A percentile compares a stretch with the other conserved stretches of the same genome.
phyloP scores from a whole-genome alignment of 2,113 vertebrate genomes.

The Sander vitreus region DNA sequence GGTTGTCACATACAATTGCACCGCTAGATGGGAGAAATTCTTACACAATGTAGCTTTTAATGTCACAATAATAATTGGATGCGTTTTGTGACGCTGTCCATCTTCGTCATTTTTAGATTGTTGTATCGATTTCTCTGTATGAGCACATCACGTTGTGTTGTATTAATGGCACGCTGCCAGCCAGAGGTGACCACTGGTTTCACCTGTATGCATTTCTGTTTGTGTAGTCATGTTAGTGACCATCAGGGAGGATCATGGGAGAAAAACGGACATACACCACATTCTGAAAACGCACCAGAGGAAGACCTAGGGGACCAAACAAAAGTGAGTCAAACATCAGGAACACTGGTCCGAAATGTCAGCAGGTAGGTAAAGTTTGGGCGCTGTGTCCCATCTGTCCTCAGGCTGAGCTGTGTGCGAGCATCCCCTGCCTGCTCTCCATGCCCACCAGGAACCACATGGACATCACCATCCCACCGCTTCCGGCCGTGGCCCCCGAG shows the following conservation, averaged over 20 bases:
- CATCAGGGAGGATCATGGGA: slow-evolving; percentile 89
- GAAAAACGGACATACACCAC: slow-evolving; percentile 86
- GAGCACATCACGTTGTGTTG: not conserved
- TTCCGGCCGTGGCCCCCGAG: slow-evolving; percentile 93
- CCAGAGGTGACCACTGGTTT: not conserved
- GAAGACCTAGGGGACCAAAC: slow-evolving; percentile 89
- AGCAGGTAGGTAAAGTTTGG: not conserved
- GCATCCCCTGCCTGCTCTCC: slow-evolving; percentile 93
- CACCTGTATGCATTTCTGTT: not conserved
- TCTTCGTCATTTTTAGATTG: not conserved
- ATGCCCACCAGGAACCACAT: slow-evolving; percentile 98
- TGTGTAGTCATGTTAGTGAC: slow-evolving; percentile 89
- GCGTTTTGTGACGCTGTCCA: not conserved
- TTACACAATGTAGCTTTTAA: too few relatives aligned
- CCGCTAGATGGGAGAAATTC: too few relatives aligned
- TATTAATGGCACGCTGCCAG: not conserved
- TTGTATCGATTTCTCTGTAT: not conserved
- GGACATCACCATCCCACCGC: slow-evolving; percentile 95
- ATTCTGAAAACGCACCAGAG: slow-evolving; percentile 82
- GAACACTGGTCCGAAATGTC: not conserved
- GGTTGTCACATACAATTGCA: too few relatives aligned
- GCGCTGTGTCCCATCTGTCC: slow-evolving; percentile 6
- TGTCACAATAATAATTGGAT: not conserved
- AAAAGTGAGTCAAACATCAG: slow-evolving; percentile 84
- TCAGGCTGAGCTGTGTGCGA: slow-evolving; percentile 88